Base-by-base conservation (phyloP, 2,888 invertebrate species). In the Aleiodes leptofemur region DNA sequence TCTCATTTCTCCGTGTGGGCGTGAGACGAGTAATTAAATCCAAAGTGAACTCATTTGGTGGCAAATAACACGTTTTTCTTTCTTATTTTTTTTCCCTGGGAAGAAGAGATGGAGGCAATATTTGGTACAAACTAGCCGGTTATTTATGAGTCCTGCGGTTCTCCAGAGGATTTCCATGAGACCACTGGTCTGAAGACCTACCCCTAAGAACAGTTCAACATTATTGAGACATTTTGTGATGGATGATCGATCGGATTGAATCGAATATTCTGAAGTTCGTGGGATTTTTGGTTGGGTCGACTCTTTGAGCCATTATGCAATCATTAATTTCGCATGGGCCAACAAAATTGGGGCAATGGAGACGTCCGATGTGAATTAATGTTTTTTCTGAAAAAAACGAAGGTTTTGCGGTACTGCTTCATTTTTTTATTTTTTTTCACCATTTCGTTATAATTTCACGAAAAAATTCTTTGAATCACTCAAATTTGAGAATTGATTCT, bases 21-120 rank as follows among this genome's bases (percentile, higher is more conserved):
- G 88, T 88, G 87, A 87, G 83, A 81, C 83, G 82, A 84, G 85
- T 87, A 88, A 88, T 89, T 88, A 89, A 88, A 87, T 87, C 85
- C 84, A 87, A 87, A 87, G 85, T 87, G 87, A 86, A 86, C 86
- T 87, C 88, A 87, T 87, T 87, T 87, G 86, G 74, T 88, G 85
- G 87, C 87, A 85, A 86, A 87, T 88, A 87, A 88, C 86, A 87
- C 84, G 86, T 86, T 88, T 82, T 77, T 80, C 79, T 78, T 78
- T 55, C n/a, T n/a, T n/a, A n/a, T n/a, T 31, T n/a, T 64, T 56
- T 50, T 59, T 68, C 53, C 56, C 66, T 34, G 31, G 71, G 71
- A 56, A 61, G 29, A 50, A 68, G 6, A 43, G 9, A 5, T 9
- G 43, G 5, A 14, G 61, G 16, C 23, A 34, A 16, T 23, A 14